Conservation (phyloP, 2,888 invertebrate species). For the Cacoxenus indagator region DNA sequence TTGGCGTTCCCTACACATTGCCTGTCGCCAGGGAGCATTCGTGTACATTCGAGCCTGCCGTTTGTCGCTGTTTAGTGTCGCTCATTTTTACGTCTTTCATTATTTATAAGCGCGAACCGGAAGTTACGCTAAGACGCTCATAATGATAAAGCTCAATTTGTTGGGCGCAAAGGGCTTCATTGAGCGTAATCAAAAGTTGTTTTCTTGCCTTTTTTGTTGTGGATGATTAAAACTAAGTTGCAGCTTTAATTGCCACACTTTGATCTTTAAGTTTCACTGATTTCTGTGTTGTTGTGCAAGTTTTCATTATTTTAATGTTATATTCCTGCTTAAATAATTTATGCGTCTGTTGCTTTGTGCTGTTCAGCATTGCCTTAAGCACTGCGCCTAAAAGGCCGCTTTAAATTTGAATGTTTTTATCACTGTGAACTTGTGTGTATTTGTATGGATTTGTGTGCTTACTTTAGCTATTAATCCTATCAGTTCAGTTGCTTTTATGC, state of each 20-base stretch:
- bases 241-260: no score
- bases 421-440: neutral
- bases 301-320: no score
- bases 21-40: conserved; percentile 3
- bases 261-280: no score
- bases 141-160: conserved; percentile 1
- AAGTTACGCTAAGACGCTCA: neutral
- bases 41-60: neutral
- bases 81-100: neutral
- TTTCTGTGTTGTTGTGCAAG: no score
- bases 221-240: no score
- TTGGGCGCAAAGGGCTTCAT: neutral
- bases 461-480: neutral
- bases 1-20: neutral
- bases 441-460: neutral
- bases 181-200: neutral
- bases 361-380: no score
- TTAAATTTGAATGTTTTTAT: no score
- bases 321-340: no score
- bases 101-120: conserved; percentile 6
- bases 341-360: no score
- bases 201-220: no score
- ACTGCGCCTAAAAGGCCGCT: no score
- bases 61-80: conserved; percentile 1
- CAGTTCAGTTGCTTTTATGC: neutral